Conservation (phyloP, 2,797 vertebrate genomes). For the Lutjanus argentimaculatus region DNA sequence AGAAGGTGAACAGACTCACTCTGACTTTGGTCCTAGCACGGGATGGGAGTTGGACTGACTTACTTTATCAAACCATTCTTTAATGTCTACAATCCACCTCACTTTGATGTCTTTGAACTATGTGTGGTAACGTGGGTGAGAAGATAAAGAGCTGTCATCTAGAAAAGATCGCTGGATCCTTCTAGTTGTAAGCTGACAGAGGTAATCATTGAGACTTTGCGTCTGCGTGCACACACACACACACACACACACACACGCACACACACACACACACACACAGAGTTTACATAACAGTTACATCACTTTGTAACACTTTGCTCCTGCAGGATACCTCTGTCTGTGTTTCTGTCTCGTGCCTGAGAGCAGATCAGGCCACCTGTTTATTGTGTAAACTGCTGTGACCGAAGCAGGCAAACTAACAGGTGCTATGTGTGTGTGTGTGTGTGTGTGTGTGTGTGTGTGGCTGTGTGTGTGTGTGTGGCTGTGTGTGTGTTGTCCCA, state of each 20-base stretch:
- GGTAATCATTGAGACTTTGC: not conserved
- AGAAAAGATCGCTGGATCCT: not conserved
- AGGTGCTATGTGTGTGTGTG: constrained; percentile 64
- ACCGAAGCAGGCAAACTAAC: constrained; percentile 59
- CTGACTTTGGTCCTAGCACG: not conserved
- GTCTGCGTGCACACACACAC: not conserved
- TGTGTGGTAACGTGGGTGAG: not conserved
- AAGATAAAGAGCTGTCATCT: not conserved
- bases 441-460: constrained; percentile 18
- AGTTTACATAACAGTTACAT: constrained; percentile 45
- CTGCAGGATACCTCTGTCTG: not conserved
- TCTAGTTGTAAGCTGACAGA: not conserved
- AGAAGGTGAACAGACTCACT: too few relatives aligned
- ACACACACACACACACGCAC: constrained; percentile 4
- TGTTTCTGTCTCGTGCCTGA: constrained; percentile 22
- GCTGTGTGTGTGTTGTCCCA: constrained; percentile 3
- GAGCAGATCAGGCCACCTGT: constrained; percentile 71
- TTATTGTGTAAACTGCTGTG: constrained; percentile 75
- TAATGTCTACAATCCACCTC: not conserved
- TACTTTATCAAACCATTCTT: not conserved
- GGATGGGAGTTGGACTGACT: not conserved
- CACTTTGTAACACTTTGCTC: constrained; percentile 21
- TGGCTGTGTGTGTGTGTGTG: not conserved
- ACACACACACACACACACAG: constrained; percentile 16
- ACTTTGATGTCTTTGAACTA: not conserved